Base-by-base conservation (phyloP, 2,113 vertebrate species). In the Hippocampus guttulatus region DNA sequence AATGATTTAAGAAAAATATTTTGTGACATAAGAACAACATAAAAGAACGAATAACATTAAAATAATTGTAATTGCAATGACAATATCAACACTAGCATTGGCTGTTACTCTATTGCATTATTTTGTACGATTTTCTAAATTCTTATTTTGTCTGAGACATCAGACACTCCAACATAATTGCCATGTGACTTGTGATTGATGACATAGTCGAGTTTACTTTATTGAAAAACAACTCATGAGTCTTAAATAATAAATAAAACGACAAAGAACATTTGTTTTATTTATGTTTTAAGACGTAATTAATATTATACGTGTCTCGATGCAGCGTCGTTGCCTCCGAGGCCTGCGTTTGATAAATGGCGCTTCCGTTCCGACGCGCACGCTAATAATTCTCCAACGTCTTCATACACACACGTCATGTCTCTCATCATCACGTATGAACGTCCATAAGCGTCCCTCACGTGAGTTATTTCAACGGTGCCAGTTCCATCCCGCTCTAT, bases 381-480 rank as follows among this genome's bases (percentile, higher is more conserved):
- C 23, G 5, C 30, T 55, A 25, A 70, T 25, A 23, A 58, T 68
- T 71, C 20, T 25, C n/a, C 11, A 5, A 9, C 14, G 14, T 14
- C 55, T 58, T 61, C 18, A 30, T 38, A 6, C 51, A 23, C 9
- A 5, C 51, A 14, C 51, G 7, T 64, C 23, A 1, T 64, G 23
- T 45, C 41, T 25, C 23, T 23, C 43, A 25, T 27, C 64, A 25
- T 64, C n/a, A 49, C 8, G 54, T 64, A 63, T 40, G 27, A 51
- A 23, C 49, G 41, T 73, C 30, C 70, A 52, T 58, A 66, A 45
- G 4, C 52, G 33, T 62, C 69, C 10, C 40, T 57, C 20, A 30
- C 1, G 1, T 41, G 16, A 64, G 16, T 45, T 23, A 0, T 52
- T 60, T 64, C 27, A 9, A 64, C 40, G 12, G 20, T 23, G 61